Base-by-base conservation (phyloP, 2,888 invertebrate genomes). In the Lithophane ornitopus region DNA sequence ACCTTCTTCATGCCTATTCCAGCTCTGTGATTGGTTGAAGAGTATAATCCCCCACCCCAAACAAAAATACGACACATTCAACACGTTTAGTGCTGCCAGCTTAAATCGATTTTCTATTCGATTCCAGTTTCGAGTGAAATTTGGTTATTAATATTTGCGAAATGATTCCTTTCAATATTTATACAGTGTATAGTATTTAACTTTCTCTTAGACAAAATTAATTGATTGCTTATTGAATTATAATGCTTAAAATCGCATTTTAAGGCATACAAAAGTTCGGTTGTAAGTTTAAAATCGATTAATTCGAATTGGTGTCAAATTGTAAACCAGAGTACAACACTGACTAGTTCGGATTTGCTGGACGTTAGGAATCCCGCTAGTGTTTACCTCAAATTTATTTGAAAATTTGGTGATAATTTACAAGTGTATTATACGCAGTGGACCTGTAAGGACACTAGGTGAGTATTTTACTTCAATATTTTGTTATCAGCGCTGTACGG, bases 321-420 rank as follows among this genome's bases (percentile, higher is more conserved):
- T 80, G 58, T 78, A 62, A 34, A 58, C 58, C 52, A 68, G 16
- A 52, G 74, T 58, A 84, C 91, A 87, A 81, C 90, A 92, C 93
- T 91, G 56, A 81, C 56, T 82, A 74, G 89, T 90, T 91, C 89
- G 90, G 92, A 91, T 92, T 93, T 90, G 89, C 86, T 90, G 89
- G 89, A 91, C 89, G 90, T 89, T 88, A 89, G 85, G 90, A 89
- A 85, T 86, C 85, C 89, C 87, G 89, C 91, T 92, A 92, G 93
- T 95, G 95, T 96, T 96, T 96, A 95, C 93, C 90, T 95, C 90
- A 89, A 90, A 90, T 92, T 92, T 91, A 92, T 93, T 94, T 92
- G 89, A 93, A 94, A 94, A 94, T 92, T 93, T 91, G 85, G 95
- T 95, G 95, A 85, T 94, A 95, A 94, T 95, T 95, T 95, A 94